Evolutionary conservation across 2,113 vertebrate genomes (phyloP), one percentile per base, ranked within the genome.

Genomic region (Mohoua ochrocephala): DNA sequence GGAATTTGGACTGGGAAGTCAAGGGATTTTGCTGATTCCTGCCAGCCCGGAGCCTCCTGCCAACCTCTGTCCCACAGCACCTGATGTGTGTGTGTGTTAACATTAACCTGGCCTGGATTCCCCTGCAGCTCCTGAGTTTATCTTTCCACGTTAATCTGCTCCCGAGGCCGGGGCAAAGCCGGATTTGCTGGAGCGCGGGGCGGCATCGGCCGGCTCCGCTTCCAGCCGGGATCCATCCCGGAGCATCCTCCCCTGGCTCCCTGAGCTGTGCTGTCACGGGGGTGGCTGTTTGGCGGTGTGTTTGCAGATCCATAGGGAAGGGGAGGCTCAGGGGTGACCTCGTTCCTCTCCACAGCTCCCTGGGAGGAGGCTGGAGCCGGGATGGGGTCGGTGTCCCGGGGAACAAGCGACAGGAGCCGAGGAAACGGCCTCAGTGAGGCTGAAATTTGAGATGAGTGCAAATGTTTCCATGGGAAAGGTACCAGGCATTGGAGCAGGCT

Each of bases 141-240:
- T 50, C 45, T 82, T 20, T 33, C 4, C 7, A 6, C 52, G 4
- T 56, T 16, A 20, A 68, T 37, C 76, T 89, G 50, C 50, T 84
- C 67, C 68, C 0, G 1, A 33, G 71, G 61, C 64, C 3, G 39
- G 45, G 47, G 69, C 8, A 56, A 28, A 81, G 68, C 28, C 0
- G 26, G 50, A 7, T 91, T 82, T 75, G 54, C 56, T 44, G 4
- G 4, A 37, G 44, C 13, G 0, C 41, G 70, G 44, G 18, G 1
- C 44, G 65, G 19, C 23, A 53, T 54, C 69, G 1, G 1, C 3
- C 10, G 14, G 63, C 77, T 52, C 61, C 1, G 18, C n/a, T 12
- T 33, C 37, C 63, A 23, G 53, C 41, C 3, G 0, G n/a, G 24
- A 8, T 76, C 54, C 9, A 6, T 7, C 35, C 7, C 1, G 6